Evolutionary conservation across 2,888 invertebrate species (phyloP), one percentile per base, ranked within the genome.

Genomic region (Spicauda simplicius): DNA sequence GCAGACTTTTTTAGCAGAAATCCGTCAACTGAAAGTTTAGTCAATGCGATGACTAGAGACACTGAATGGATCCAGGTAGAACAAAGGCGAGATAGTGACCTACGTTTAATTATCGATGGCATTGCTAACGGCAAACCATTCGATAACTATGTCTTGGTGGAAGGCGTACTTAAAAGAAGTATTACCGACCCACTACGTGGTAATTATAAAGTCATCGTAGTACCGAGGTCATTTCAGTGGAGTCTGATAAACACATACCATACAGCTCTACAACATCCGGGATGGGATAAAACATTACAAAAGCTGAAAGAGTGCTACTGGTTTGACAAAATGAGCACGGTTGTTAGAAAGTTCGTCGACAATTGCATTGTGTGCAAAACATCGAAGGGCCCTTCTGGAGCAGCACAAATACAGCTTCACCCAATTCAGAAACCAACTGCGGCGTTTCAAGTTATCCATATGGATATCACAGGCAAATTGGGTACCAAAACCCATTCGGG

Each of bases 1-100:
- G 72, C 70, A 14, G 73, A 74, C 45, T 74, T 65, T 20, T 65
- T 79, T 0, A 78, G 77, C 6, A 61, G 78, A 54, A 77, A 78
- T 45, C 75, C 73, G 0, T 48, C 3, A 1, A 33, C 54, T 7
- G 65, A 6, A 65, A 62, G n/a, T 59, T 58, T 14, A 68, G 71
- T 77, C 11, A 76, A 76, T 19, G 6, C 74, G 0, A 64, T 73
- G 58, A 72, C 72, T 0, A 71, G 19, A 7, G 59, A 76, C 25
- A 2, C 68, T 0, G 73, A 78, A 0, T 78, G 77, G 77, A 0
- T 76, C 0, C 68, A 77, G 0, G 52, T 77, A 2, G 77, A 77
- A 59, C 76, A 76, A 41, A 66, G 67, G 0, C 69, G 69, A 1
- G 72, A 73, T 54, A 41, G 19, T 68, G 57, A 62, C 58, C 12